Base-by-base conservation (phyloP, 2,888 invertebrate genomes). In the Maniola hyperantus region DNA sequence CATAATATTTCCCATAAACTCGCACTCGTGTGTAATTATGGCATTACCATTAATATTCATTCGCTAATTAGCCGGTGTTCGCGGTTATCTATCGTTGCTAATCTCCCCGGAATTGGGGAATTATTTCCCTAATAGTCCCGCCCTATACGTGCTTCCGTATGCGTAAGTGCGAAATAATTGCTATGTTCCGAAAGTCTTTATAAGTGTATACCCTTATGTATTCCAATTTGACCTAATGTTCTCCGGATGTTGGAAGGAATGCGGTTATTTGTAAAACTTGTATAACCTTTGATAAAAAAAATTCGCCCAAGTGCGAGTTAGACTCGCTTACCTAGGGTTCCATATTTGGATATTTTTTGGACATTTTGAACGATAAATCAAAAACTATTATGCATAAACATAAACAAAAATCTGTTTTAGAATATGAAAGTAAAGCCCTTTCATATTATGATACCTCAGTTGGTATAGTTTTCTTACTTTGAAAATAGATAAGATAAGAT, bases 21-120 rank as follows among this genome's bases (percentile, higher is more conserved):
- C 62, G 55, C 51, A 66, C 61, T 53, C 65, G 55, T 58, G 44
- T 20, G 48, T 66, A 62, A 69, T 69, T 67, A 69, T 62, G 48
- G 53, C 34, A 39, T 60, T 42, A 60, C 55, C 58, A 55, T 59
- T 64, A 69, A 69, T 60, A 66, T 55, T 50, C 60, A 66, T 59
- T 60, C 60, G 36, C 62, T 68, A 64, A 68, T 65, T 61, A 64
- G 62, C 50, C 39, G 39, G 39, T 42, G 42, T 51, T 26, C 42
- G 50, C 58, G 54, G 61, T 62, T 69, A 67, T 66, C 66, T 66
- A 57, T 67, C 58, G 61, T 36, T 33, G 51, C 66, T 65, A 65
- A 68, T 68, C 64, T 51, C 48, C 48, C 60, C 44, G 53, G 44
- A 61, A 57, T 39, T 54, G 7, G 50, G 51, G 11, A 64, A 67